Evolutionary conservation across 2,888 invertebrate species (phyloP), one percentile per base, ranked within the genome.

Genomic region (Anorthoa munda): DNA sequence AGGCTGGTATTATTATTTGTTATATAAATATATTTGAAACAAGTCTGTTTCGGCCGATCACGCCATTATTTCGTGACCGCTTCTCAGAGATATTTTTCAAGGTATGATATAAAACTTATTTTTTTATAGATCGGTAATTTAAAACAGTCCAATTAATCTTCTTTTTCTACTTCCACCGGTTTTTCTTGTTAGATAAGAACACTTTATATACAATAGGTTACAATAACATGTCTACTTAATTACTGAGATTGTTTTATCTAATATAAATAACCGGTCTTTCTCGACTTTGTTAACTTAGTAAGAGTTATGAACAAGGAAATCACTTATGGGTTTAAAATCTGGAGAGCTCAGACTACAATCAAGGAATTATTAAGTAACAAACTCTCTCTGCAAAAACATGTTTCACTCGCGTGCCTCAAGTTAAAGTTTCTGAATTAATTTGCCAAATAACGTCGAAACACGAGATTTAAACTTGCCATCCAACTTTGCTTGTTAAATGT

Each of bases 341-440:
- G 55, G 31, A 76, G 77, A 77, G 70, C 73, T 81, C 77, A 79
- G 70, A 73, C 79, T 80, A 88, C 82, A 87, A 88, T 90, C 89
- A 90, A 86, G 86, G 87, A 90, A 90, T 90, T 90, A 90, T 88
- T 82, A 92, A 92, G 91, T 91, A 92, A 91, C 89, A 90, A 93
- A 93, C 91, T 92, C 92, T 86, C 88, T 84, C 89, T 88, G 90
- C 90, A 90, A 93, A 93, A 94, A 93, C 93, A 94, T 94, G 92
- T 94, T 93, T 92, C 90, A 90, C 93, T 93, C 90, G 93, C 93
- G 92, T 94, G 94, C 92, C 92, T 90, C 87, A 88, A 91, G 92
- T 92, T 93, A 92, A 95, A 95, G 93, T 95, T 95, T 92, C 83
- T 88, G 93, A 94, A 95, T 95, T 95, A 94, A 95, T 95, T 95